Conservation (phyloP, 2,888 invertebrate genomes). For the Pandemis corylana region DNA sequence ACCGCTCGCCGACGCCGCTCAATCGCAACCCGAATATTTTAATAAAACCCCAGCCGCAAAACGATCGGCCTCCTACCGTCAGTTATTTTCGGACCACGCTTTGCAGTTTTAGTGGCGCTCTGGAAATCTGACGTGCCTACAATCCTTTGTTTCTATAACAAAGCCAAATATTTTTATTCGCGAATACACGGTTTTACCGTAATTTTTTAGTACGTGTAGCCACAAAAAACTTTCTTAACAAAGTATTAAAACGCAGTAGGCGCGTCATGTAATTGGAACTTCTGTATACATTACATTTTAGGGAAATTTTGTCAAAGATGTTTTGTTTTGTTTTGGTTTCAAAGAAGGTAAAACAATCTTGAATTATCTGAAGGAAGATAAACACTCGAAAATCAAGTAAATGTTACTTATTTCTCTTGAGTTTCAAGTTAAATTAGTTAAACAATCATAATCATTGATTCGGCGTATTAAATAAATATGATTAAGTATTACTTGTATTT, state of each 20-base stretch:
- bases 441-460: background rate
- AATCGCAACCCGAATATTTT: slow-evolving; percentile 60
- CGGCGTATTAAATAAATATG: background rate
- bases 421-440: background rate
- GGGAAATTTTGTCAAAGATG: background rate
- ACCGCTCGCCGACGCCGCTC: slow-evolving; percentile 47
- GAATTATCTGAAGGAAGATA: background rate
- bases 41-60: slow-evolving; percentile 52
- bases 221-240: background rate
- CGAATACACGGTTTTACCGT: background rate
- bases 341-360: background rate
- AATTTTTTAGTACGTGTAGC: background rate
- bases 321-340: background rate
- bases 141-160: slow-evolving; percentile 26
- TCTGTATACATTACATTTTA: background rate
- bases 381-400: background rate
- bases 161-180: slow-evolving; percentile 8
- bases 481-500: background rate
- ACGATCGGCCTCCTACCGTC: slow-evolving; percentile 40
- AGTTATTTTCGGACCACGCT: slow-evolving; percentile 39
- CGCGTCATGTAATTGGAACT: background rate
- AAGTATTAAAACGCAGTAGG: background rate
- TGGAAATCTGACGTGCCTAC: slow-evolving; percentile 10
- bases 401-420: background rate
- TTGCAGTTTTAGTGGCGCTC: slow-evolving; percentile 17